Conservation (phyloP, 2,113 vertebrate species). For the Etia nguti region DNA sequence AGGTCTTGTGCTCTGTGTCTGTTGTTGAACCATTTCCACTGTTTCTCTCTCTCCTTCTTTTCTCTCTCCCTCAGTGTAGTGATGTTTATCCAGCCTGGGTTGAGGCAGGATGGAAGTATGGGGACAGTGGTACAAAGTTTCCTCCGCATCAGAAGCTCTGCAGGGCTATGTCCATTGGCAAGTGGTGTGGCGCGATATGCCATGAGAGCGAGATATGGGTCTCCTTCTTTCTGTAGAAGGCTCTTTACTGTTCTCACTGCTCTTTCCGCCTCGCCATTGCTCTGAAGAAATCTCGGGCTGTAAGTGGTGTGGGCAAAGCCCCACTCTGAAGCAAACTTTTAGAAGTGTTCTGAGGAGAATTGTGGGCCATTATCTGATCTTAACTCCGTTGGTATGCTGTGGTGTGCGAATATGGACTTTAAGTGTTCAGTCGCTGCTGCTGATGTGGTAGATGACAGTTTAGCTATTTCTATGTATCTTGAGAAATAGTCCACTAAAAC, state of each 20-base stretch:
- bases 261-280: not conserved
- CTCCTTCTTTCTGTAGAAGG: not conserved
- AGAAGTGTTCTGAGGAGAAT: too few relatives aligned
- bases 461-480: too few relatives aligned
- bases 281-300: not conserved
- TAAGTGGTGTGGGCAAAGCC: not conserved
- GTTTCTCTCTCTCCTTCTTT: too few relatives aligned
- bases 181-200: not conserved
- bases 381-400: rapidly evolving
- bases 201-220: not conserved
- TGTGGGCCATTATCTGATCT: too few relatives aligned
- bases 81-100: too few relatives aligned
- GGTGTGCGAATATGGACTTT: too few relatives aligned
- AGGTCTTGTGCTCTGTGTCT: too few relatives aligned
- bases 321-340: not conserved
- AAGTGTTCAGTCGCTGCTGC: rapidly evolving
- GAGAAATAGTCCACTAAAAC: too few relatives aligned
- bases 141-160: not conserved
- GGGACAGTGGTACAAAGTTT: not conserved
- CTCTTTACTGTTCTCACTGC: not conserved
- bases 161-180: not conserved
- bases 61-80: too few relatives aligned
- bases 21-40: too few relatives aligned
- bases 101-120: too few relatives aligned
- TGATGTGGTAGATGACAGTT: too few relatives aligned